A percentile compares a stretch with the other conserved stretches of the same genome.
Evolutionary conservation across 2,888 invertebrate species (phyloP).

Genomic region (Drepana falcataria): DNA sequence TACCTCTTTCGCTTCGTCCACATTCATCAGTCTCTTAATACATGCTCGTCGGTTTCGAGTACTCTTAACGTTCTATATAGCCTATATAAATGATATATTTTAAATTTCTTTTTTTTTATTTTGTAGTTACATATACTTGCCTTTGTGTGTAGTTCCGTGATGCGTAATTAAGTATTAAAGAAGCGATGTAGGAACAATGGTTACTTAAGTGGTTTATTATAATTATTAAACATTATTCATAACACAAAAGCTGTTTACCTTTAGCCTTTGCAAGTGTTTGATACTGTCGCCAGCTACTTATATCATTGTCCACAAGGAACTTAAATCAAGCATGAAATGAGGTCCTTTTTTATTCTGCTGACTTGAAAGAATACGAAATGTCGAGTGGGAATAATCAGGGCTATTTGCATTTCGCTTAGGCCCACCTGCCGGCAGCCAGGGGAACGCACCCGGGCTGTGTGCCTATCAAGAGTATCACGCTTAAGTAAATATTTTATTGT

Average conservation of each 20-base stretch:
- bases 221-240: slow-evolving; percentile 1
- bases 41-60: no score
- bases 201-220: not conserved
- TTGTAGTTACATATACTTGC: no score
- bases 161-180: not conserved
- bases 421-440: slow-evolving; percentile 46
- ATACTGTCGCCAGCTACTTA: slow-evolving; percentile 13
- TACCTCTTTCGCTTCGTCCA: no score
- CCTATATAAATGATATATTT: no score
- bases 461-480: slow-evolving; percentile 17
- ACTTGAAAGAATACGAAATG: slow-evolving; percentile 53
- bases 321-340: slow-evolving; percentile 40
- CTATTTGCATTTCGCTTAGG: slow-evolving; percentile 62
- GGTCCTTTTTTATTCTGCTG: slow-evolving; percentile 44
- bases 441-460: slow-evolving; percentile 21
- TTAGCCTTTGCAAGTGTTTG: not conserved
- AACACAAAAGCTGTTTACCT: not conserved
- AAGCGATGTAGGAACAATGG: slow-evolving; percentile 1
- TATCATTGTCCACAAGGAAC: slow-evolving; percentile 21
- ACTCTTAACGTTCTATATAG: no score
- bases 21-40: no score
- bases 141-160: not conserved
- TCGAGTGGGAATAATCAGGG: slow-evolving; percentile 50
- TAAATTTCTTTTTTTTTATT: no score
- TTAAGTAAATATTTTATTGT: slow-evolving; percentile 26